phyloP scores from a whole-genome alignment of 2,113 vertebrate genomes.

The Clarias magur region DNA sequence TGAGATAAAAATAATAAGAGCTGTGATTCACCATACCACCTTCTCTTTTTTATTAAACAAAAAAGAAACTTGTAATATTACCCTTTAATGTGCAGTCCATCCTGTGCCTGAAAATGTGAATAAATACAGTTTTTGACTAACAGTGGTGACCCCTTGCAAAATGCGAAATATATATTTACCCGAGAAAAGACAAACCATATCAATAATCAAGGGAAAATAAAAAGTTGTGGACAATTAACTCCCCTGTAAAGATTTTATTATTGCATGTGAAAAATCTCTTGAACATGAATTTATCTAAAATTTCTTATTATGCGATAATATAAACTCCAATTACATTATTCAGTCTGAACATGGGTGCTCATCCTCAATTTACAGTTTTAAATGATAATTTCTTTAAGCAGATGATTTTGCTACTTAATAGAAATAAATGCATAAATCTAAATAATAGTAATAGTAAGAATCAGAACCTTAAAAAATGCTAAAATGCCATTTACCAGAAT shows the following conservation, averaged over 20 bases:
- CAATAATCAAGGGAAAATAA: neutral
- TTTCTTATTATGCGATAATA: neutral
- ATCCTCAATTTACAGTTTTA: neutral
- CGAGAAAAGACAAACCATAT: neutral
- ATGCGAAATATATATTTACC: neutral
- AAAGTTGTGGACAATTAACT: neutral
- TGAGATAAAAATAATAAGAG: neutral
- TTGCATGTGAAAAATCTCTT: neutral
- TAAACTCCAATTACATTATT: neutral
- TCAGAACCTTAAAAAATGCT: no score
- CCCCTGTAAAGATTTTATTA: neutral
- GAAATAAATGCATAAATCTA: neutral
- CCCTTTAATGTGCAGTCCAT: neutral
- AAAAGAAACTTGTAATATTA: neutral
- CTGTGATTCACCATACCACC: neutral
- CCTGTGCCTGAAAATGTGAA: neutral
- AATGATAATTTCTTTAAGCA: neutral
- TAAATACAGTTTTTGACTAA: neutral
- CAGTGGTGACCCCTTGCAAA: neutral
- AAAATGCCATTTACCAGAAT: no score
- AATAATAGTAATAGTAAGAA: no score
- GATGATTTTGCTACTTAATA: neutral
- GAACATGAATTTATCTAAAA: neutral
- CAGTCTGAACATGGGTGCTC: neutral
- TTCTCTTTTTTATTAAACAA: neutral